A percentile compares a stretch with the other conserved stretches of the same genome.
Conservation (phyloP, 2,888 invertebrate species). For the Lithophane ornitopus region DNA sequence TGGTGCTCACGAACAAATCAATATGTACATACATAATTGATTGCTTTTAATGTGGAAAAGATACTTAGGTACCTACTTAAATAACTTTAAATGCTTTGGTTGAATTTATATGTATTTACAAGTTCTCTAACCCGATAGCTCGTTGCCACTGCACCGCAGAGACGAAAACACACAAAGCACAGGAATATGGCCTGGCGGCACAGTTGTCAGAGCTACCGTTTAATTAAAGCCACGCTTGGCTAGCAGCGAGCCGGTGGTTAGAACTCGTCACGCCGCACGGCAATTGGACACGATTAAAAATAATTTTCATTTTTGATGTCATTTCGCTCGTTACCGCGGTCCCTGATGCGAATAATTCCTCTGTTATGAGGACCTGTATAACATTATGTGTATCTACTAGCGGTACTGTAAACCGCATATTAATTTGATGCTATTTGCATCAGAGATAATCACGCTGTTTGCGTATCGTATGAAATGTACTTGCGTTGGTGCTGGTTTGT, state of each 20-base stretch:
- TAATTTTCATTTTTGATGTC: conserved; percentile 90
- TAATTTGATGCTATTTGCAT: conserved; percentile 58
- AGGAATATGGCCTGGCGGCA: conserved; percentile 60
- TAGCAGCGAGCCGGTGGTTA: conserved; percentile 78
- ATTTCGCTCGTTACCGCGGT: conserved; percentile 83
- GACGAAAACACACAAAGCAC: conserved; percentile 45
- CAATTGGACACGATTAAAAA: conserved; percentile 90
- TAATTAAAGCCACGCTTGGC: conserved; percentile 88
- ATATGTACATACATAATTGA: conserved; percentile 4
- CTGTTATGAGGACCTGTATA: conserved; percentile 71
- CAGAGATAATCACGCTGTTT: conserved; percentile 49
- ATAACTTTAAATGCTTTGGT: neutral
- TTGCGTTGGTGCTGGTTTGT: neutral
- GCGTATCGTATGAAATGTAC: conserved; percentile 19
- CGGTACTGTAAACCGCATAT: conserved; percentile 46
- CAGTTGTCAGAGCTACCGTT: conserved; percentile 79
- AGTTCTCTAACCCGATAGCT: neutral
- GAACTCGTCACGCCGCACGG: conserved; percentile 78
- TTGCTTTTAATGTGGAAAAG: neutral
- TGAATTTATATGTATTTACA: neutral
- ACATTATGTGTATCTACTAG: conserved; percentile 49
- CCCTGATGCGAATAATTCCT: conserved; percentile 86
- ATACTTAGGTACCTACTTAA: neutral
- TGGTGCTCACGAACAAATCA: conserved; percentile 16
- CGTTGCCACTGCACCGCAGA: conserved; percentile 7